Conservation (phyloP, 2,113 vertebrate genomes). For the Phasianus colchicus region DNA sequence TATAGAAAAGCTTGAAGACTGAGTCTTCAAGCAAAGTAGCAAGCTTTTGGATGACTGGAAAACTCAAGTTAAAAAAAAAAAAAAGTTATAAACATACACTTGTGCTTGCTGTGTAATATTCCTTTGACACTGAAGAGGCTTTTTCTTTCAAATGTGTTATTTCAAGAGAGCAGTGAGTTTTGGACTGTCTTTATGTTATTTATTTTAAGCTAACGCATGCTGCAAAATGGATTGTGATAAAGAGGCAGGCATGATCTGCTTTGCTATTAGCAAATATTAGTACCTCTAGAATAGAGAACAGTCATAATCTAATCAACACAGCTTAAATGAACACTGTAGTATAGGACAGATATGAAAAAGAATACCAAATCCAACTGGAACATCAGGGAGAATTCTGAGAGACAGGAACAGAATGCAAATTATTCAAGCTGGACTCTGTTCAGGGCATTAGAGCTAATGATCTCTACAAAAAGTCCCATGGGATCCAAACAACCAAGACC, state of each 20-base stretch:
- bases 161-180: neutral
- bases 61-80: neutral
- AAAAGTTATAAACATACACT: neutral
- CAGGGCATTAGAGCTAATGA: slow-evolving; percentile 23
- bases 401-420: slow-evolving; percentile 2
- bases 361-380: slow-evolving; percentile 13
- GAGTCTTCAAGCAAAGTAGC: neutral
- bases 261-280: neutral
- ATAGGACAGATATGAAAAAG: slow-evolving; percentile 37
- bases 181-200: neutral
- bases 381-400: neutral
- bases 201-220: neutral
- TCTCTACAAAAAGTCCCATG: neutral
- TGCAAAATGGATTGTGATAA: neutral
- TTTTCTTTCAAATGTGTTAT: neutral
- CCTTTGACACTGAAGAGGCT: neutral
- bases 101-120: neutral
- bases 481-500: neutral
- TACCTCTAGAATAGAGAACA: neutral
- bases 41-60: neutral
- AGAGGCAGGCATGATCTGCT: neutral
- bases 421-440: slow-evolving; percentile 13
- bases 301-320: neutral
- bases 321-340: neutral
- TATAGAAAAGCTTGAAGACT: neutral